Percentiles rank a stretch among this genome's conserved stretches.
Conservation (phyloP, 1,140 invertebrate genomes). For the Megalonaias nervosa region DNA sequence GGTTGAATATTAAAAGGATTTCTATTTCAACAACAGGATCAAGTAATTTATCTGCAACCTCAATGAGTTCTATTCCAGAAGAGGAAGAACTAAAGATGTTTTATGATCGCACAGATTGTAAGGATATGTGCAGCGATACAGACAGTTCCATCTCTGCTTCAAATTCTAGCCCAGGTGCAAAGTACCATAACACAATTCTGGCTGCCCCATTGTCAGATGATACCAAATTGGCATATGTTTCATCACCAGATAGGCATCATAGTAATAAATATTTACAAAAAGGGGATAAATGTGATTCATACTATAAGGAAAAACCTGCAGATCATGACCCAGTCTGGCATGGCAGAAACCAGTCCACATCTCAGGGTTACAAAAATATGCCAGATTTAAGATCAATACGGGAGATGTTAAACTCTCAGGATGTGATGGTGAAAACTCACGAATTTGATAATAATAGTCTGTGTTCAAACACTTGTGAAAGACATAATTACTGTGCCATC, state of each 20-base stretch:
- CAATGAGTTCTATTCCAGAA: conserved; percentile 49
- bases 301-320: too few species aligned
- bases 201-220: conserved; percentile 47
- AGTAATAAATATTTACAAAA: too few species aligned
- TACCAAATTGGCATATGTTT: conserved; percentile 49
- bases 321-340: conserved; percentile 21
- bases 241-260: conserved; percentile 13
- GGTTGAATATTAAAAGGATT: conserved; percentile 43
- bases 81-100: conserved; percentile 36
- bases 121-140: conserved; percentile 30
- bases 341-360: conserved; percentile 4
- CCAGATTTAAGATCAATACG: conserved; percentile 40
- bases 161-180: conserved; percentile 16
- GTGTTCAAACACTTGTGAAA: conserved; percentile 15
- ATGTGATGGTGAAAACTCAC: conserved; percentile 44
- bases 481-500: conserved; percentile 26
- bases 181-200: conserved; percentile 17
- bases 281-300: too few species aligned
- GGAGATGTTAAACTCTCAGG: conserved; percentile 42
- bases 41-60: conserved; percentile 44
- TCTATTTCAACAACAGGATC: conserved; percentile 52
- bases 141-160: conserved; percentile 27
- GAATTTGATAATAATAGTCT: conserved; percentile 30
- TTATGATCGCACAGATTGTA: conserved; percentile 31
- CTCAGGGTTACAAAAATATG: conserved; percentile 12